These are phyloP conservation scores for Haliaeetus leucogaster DNA, from an alignment of 2,113 vertebrate genomes.

Conservation along the genomic window DNA sequence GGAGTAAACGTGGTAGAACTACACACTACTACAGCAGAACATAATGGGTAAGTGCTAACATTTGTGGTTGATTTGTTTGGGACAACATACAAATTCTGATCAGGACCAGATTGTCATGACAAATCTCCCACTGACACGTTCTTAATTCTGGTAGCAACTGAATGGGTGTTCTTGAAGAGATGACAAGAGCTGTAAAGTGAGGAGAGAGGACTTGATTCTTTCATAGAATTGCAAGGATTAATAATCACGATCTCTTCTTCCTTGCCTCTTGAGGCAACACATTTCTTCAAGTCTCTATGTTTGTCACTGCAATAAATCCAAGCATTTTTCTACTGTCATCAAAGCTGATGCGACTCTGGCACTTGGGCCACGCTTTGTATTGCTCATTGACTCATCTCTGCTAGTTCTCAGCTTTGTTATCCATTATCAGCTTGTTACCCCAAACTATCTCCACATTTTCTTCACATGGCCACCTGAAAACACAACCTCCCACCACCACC, in stretches of 20 bases:
- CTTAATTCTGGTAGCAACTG: background rate
- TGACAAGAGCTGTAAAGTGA: background rate
- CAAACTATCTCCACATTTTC: background rate
- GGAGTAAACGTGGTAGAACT: background rate
- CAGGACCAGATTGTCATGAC: background rate
- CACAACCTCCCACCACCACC: background rate
- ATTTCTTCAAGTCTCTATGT: background rate
- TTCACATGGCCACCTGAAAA: background rate
- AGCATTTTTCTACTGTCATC: background rate
- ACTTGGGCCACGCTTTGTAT: background rate
- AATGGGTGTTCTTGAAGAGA: background rate
- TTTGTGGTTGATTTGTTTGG: background rate
- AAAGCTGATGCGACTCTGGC: background rate
- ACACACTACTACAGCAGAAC: background rate
- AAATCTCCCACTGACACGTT: background rate
- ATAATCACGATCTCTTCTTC: background rate
- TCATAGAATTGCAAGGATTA: background rate
- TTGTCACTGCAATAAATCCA: background rate
- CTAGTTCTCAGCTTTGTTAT: background rate
- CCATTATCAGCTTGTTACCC: background rate
- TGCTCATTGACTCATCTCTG: background rate
- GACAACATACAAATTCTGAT: background rate
- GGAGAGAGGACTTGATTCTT: background rate
- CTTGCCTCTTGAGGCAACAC: background rate
- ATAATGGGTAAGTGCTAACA: background rate